These are phyloP conservation scores for Onychomys leucogaster DNA, from an alignment of 2,797 vertebrate genomes.

Conservation along the genomic window DNA sequence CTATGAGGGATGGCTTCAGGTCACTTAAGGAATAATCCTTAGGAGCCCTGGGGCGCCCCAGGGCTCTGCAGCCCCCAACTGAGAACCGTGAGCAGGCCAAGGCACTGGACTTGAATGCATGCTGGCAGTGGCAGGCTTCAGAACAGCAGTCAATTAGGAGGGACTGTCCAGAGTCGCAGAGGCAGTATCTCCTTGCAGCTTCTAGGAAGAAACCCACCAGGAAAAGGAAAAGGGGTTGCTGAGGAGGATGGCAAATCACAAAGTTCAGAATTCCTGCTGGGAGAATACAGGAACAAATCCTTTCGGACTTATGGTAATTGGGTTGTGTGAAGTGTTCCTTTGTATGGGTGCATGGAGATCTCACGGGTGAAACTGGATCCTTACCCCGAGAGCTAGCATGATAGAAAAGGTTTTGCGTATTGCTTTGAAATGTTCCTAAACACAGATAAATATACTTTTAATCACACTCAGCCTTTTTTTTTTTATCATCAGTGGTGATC, in stretches of 20 bases:
- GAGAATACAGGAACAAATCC: background rate
- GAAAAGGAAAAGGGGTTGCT: background rate
- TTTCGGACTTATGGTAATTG: constrained; percentile 59
- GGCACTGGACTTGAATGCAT: constrained; percentile 47
- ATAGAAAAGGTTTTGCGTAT: background rate
- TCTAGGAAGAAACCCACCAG: constrained; percentile 44
- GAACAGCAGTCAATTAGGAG: constrained; percentile 62
- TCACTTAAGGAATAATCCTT: constrained; percentile 63
- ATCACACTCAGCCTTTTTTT: background rate
- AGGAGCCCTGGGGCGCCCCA: constrained; percentile 53
- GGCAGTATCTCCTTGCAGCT: constrained; percentile 53
- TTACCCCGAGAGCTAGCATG: background rate
- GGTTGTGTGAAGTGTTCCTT: background rate
- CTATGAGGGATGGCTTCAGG: constrained; percentile 37
- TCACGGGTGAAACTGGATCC: background rate
- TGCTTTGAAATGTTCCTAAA: constrained; percentile 43
- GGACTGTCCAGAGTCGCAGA: background rate
- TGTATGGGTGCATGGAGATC: background rate
- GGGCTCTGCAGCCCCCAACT: constrained; percentile 49
- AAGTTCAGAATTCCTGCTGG: constrained; percentile 67
- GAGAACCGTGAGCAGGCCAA: background rate
- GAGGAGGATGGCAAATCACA: constrained; percentile 54
- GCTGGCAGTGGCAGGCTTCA: constrained; percentile 64
- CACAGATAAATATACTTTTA: background rate
- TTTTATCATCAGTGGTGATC: constrained; percentile 19